phyloP scores from a whole-genome alignment of 2,113 vertebrate species.

The Aphyosemion australe region DNA sequence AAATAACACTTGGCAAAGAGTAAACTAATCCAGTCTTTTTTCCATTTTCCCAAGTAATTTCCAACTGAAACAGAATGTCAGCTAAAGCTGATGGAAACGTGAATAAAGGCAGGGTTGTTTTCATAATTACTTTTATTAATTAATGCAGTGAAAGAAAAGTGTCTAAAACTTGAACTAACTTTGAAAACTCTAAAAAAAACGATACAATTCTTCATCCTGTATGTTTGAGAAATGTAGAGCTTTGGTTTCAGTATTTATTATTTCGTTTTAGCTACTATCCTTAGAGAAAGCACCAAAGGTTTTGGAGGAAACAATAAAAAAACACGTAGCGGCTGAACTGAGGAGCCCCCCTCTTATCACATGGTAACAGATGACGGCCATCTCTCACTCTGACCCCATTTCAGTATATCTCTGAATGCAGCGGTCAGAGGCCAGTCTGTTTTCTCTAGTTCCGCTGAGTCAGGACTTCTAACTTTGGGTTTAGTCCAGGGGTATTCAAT shows the following conservation, averaged over 20 bases:
- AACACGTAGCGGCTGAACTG: slow-evolving; percentile 25
- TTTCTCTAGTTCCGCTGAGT: slow-evolving; percentile 61
- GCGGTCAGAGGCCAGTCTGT: slow-evolving; percentile 43
- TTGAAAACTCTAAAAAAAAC: too few relatives aligned
- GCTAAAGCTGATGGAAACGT: background rate
- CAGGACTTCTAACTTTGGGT: slow-evolving; percentile 41
- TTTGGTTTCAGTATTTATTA: background rate
- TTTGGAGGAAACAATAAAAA: background rate
- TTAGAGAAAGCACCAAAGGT: background rate
- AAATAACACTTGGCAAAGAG: background rate
- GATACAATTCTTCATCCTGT: background rate
- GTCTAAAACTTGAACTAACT: too few relatives aligned
- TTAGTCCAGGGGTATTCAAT: slow-evolving; percentile 48
- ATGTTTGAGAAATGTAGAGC: background rate
- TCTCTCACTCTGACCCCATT: slow-evolving; percentile 35
- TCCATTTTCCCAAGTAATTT: background rate
- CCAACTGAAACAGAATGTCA: background rate
- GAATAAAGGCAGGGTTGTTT: background rate
- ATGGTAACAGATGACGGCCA: slow-evolving; percentile 65
- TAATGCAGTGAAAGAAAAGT: too few relatives aligned
- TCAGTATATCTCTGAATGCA: slow-evolving; percentile 42
- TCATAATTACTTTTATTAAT: background rate
- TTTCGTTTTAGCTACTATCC: background rate
- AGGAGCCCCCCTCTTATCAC: slow-evolving; percentile 61
- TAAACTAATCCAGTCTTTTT: background rate